Conservation (phyloP, 2,113 vertebrate species). For the Xyliphius kryptos region DNA sequence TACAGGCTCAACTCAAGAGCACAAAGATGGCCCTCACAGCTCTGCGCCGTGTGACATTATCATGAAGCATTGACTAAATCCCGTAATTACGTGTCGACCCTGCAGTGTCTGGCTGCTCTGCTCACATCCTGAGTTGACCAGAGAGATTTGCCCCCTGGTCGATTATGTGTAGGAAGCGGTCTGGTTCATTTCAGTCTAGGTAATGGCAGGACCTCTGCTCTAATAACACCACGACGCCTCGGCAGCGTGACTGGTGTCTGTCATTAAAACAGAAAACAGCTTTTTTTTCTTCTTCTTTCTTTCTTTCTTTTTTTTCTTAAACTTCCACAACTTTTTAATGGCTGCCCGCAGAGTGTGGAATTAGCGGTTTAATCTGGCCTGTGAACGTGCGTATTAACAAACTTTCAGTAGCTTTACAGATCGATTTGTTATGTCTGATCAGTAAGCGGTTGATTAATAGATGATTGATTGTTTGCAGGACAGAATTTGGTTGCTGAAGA, state of each 20-base stretch:
- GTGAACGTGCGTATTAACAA: conserved; percentile 34
- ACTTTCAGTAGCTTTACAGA: conserved; percentile 1
- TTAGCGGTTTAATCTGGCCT: conserved; percentile 27
- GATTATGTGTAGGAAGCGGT: conserved; percentile 37
- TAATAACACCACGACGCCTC: conserved; percentile 38
- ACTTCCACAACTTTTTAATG: conserved; percentile 34
- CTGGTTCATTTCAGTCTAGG: conserved; percentile 52
- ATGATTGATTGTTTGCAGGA: too few relatives aligned
- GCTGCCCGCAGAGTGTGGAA: conserved; percentile 26
- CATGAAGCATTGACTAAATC: conserved; percentile 26
- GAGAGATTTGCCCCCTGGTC: conserved; percentile 18
- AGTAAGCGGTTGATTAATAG: too few relatives aligned
- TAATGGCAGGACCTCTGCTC: conserved; percentile 43
- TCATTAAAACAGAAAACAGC: conserved; percentile 33
- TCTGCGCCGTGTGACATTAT: conserved; percentile 30
- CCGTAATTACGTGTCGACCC: conserved; percentile 19
- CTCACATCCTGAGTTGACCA: conserved; percentile 15
- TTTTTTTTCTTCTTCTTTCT: neutral
- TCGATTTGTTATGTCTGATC: too few relatives aligned
- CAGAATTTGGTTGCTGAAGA: too few relatives aligned
- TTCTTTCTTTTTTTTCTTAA: conserved; percentile 9
- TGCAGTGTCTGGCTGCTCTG: conserved; percentile 15
- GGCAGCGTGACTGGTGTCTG: conserved; percentile 39
- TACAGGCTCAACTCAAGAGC: too few relatives aligned
- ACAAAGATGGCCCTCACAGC: conserved; percentile 5